A percentile compares a stretch with the other conserved stretches of the same genome.
Conservation (phyloP, 1,140 invertebrate genomes). For the Drosophila pachea region DNA sequence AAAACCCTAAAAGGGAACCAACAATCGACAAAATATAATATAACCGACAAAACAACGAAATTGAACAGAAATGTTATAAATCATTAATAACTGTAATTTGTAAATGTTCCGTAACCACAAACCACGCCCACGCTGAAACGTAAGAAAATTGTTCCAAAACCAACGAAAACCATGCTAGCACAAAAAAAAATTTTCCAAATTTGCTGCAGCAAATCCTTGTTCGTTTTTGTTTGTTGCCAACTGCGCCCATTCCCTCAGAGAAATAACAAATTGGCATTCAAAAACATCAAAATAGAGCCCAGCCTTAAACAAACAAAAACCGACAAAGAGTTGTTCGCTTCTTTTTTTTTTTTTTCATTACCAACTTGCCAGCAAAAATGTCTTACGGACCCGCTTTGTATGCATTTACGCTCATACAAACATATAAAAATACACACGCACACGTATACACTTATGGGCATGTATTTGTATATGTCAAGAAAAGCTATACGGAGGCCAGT, state of each 20-base stretch:
- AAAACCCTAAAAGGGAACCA: conserved; percentile 27
- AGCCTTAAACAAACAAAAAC: conserved; percentile 4
- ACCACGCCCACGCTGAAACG: conserved; percentile 49
- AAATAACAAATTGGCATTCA: conserved; percentile 3
- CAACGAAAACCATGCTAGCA: conserved; percentile 21
- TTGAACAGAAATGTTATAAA: conserved; percentile 72
- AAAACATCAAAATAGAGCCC: background rate
- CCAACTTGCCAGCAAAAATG: conserved; percentile 8
- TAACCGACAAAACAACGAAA: conserved; percentile 48
- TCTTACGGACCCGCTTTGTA: conserved; percentile 9
- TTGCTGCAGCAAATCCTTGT: conserved; percentile 34
- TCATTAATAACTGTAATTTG: conserved; percentile 57
- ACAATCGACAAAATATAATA: conserved; percentile 32
- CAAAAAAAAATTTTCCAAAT: conserved; percentile 28
- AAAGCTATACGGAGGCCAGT: conserved; percentile 24
- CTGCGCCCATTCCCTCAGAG: conserved; percentile 27
- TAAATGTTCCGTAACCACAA: conserved; percentile 58
- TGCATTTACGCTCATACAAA: conserved; percentile 31
- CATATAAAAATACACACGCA: conserved; percentile 8
- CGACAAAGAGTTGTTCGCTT: conserved; percentile 8
- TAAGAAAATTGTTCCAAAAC: conserved; percentile 40
- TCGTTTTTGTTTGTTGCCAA: conserved; percentile 29
- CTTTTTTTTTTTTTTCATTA: conserved; percentile 5
- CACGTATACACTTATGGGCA: conserved; percentile 3
- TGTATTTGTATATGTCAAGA: conserved; percentile 15